A percentile compares a stretch with the other conserved stretches of the same genome.
Evolutionary conservation across 2,797 vertebrate species (phyloP).

Genomic region (Lates japonicus): DNA sequence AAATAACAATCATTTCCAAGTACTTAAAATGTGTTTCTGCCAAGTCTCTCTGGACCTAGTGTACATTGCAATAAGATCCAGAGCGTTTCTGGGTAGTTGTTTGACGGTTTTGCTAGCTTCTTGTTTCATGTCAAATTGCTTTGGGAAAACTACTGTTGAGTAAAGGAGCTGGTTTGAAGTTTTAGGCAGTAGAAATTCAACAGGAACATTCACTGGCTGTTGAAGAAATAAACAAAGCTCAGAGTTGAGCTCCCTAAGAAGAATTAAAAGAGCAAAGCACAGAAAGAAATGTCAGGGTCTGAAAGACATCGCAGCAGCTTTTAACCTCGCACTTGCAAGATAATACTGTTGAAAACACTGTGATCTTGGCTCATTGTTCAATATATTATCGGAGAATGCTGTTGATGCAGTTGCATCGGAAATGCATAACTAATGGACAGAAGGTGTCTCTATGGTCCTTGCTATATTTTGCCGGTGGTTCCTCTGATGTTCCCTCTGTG

Average conservation of each 20-base stretch:
- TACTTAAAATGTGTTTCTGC: conserved; percentile 24
- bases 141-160: conserved; percentile 29
- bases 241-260: not conserved
- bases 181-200: conserved; percentile 32
- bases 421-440: not conserved
- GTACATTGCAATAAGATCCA: conserved; percentile 21
- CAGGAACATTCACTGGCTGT: conserved; percentile 30
- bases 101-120: conserved; percentile 20
- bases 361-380: conserved; percentile 14
- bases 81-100: conserved; percentile 20
- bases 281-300: conserved; percentile 9
- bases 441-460: not conserved
- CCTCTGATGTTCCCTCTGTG: conserved; percentile 14
- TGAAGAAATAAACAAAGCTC: conserved; percentile 31
- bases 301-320: conserved; percentile 15
- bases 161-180: conserved; percentile 31
- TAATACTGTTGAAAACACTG: conserved; percentile 21
- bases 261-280: conserved; percentile 32
- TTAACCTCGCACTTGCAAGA: conserved; percentile 12
- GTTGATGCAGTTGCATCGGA: not conserved
- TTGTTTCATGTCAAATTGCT: conserved; percentile 51
- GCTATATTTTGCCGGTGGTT: not conserved
- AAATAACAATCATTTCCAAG: conserved; percentile 19
- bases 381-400: conserved; percentile 9
- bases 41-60: conserved; percentile 10